Conservation (phyloP, 2,888 invertebrate species). For the Cabera pusaria region DNA sequence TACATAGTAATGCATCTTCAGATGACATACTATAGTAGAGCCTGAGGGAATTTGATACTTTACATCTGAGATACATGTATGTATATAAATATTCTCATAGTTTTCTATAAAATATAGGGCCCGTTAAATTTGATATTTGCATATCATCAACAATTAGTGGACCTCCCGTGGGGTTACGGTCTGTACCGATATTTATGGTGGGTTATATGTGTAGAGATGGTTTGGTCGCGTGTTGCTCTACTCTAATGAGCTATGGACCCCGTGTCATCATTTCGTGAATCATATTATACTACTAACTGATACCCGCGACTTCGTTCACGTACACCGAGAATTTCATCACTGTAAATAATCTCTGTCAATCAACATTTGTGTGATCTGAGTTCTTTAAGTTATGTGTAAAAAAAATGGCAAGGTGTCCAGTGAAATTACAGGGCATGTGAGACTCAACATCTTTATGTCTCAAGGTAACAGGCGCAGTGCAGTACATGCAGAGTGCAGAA, state of each 20-base stretch:
- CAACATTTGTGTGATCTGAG: too few relatives aligned
- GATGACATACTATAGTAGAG: conserved; percentile 13
- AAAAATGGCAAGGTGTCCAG: too few relatives aligned
- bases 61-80: too few relatives aligned
- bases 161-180: conserved; percentile 62
- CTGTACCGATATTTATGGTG: conserved; percentile 50
- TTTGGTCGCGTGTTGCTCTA: conserved; percentile 59
- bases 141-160: conserved; percentile 73
- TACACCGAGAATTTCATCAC: too few relatives aligned
- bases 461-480: too few relatives aligned
- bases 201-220: conserved; percentile 58
- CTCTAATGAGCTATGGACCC: conserved; percentile 38
- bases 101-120: conserved; percentile 35
- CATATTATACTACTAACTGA: too few relatives aligned
- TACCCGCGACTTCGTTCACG: too few relatives aligned
- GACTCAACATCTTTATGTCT: too few relatives aligned
- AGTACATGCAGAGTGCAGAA: too few relatives aligned
- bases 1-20: conserved; percentile 20
- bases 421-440: too few relatives aligned
- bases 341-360: too few relatives aligned
- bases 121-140: conserved; percentile 59
- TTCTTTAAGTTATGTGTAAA: too few relatives aligned
- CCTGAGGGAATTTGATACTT: conserved; percentile 17
- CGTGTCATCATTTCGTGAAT: conserved; percentile 18
- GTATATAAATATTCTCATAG: conserved; percentile 20